Conservation (phyloP, 2,888 invertebrate genomes). For the Xanthostigma xanthostigma region DNA sequence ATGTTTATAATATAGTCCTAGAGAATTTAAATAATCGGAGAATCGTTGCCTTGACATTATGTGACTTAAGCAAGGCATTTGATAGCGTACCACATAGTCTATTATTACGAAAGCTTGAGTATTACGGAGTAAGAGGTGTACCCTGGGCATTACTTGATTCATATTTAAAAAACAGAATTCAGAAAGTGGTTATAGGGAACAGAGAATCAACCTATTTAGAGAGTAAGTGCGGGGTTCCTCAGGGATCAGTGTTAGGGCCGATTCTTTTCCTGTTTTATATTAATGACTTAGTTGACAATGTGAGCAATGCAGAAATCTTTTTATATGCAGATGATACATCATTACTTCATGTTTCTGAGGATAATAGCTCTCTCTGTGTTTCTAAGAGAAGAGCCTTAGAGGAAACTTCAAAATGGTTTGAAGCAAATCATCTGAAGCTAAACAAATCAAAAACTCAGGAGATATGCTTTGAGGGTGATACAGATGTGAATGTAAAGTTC, state of each 20-base stretch:
- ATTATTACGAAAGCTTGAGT: constrained; percentile 8
- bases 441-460: too few species aligned
- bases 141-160: constrained; percentile 4
- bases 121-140: constrained; percentile 6
- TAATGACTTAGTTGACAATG: constrained; percentile 6
- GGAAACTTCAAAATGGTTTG: too few species aligned
- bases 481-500: too few species aligned
- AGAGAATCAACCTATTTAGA: constrained; percentile 1
- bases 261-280: constrained; percentile 11
- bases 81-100: constrained; percentile 2
- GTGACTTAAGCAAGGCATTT: constrained; percentile 6
- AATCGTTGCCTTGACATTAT: constrained; percentile 1
- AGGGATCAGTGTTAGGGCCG: constrained; percentile 12
- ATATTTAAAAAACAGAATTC: constrained; percentile 9
- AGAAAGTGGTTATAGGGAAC: constrained; percentile 6
- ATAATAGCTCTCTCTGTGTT: too few species aligned
- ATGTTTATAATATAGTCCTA: not conserved
- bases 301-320: too few species aligned
- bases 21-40: not conserved
- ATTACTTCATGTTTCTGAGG: too few species aligned
- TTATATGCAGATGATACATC: too few species aligned
- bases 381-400: too few species aligned
- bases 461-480: too few species aligned
- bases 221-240: constrained; percentile 10
- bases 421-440: too few species aligned